phyloP scores from a whole-genome alignment of 2,888 invertebrate species.

The Oxycera nigricornis region DNA sequence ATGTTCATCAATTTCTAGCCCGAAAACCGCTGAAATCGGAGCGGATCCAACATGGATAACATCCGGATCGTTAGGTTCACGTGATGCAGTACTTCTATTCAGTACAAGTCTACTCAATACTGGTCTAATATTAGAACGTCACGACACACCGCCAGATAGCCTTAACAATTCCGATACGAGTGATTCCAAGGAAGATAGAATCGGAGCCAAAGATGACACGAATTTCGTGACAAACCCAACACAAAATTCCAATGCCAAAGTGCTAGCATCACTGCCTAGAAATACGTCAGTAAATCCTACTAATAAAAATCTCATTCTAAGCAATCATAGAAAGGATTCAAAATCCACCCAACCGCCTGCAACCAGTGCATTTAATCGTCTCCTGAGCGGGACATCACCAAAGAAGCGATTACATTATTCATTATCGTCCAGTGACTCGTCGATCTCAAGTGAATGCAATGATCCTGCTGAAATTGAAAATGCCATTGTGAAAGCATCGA shows the following conservation, averaged over 20 bases:
- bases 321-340: constrained; percentile 21
- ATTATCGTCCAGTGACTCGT: constrained; percentile 58
- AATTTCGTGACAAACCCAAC: constrained; percentile 42
- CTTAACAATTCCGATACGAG: constrained; percentile 25
- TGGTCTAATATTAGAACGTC: constrained; percentile 43
- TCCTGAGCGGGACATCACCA: constrained; percentile 40
- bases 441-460: constrained; percentile 58
- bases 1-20: constrained; percentile 38
- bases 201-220: constrained; percentile 43
- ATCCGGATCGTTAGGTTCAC: constrained; percentile 69
- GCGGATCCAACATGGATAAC: constrained; percentile 64
- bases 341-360: constrained; percentile 32
- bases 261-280: constrained; percentile 50
- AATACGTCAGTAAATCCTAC: constrained; percentile 45
- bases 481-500: constrained; percentile 28
- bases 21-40: constrained; percentile 47
- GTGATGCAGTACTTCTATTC: constrained; percentile 72
- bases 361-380: constrained; percentile 25
- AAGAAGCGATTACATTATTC: constrained; percentile 52
- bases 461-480: constrained; percentile 64
- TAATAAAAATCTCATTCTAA: not conserved
- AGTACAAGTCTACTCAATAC: constrained; percentile 66
- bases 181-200: constrained; percentile 43
- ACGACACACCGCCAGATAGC: not conserved
- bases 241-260: constrained; percentile 46